Evolutionary conservation across 1,140 invertebrate species (phyloP), one percentile per base, ranked within the genome.

Genomic region (Acyrthosiphon pisum): DNA sequence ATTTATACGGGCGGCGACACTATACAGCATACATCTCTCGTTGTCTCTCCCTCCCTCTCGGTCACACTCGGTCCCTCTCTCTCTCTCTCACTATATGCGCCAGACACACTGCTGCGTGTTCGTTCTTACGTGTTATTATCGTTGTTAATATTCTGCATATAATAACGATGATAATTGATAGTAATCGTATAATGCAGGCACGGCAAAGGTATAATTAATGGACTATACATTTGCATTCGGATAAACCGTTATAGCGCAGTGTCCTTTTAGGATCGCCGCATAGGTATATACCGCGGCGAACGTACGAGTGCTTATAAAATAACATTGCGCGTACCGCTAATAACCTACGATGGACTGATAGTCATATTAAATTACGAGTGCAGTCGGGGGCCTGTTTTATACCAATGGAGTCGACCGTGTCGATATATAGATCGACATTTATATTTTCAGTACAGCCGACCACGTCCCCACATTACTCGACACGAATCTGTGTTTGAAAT

Each of bases 131-230:
- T 56, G 88, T 89, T 89, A 56, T 89, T 89, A 89, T 89, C 48
- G 48, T 53, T 41, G 48, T 89, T 89, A 89, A 89, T n/a, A n/a
- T 89, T 89, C 23, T 37, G 56, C 89, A 9, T 60, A 68, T 68
- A 41, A 44, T 68, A 20, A 35, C 2, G 30, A n/a, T 68, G 37
- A 89, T 90, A 90, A 90, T 60, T 68, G 56, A 90, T 90, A 68
- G 88, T 89, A 90, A 68, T 90, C 53, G 89, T 26, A 53, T 53
- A 30, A 26, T 60, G 37, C 37, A 68, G 4, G 37, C 56, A 44
- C 89, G 89, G 48, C 30, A 76, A 76, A 88, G 87, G 48, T 60
- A 90, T 60, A 90, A 90, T 90, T 68, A 90, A 90, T 41, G 89
- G 26, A 90, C 60, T 76, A 68, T 7, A 44, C 50, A 90, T 89